phyloP scores from a whole-genome alignment of 2,888 invertebrate genomes.

The Thelaira solivaga region DNA sequence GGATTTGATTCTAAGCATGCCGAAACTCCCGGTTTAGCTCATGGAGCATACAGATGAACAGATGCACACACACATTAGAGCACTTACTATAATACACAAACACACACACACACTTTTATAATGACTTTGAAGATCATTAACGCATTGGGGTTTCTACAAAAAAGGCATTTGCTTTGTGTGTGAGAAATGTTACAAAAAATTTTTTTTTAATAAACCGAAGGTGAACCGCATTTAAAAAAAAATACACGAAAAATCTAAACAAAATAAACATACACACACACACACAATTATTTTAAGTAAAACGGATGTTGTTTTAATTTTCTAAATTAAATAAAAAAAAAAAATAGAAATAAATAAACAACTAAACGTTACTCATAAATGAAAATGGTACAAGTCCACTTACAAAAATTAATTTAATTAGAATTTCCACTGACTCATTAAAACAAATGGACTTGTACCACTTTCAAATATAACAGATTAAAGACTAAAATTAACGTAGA shows the following conservation, averaged over 20 bases:
- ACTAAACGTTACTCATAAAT: slow-evolving; percentile 6
- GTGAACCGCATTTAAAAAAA: slow-evolving; percentile 48
- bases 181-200: slow-evolving; percentile 34
- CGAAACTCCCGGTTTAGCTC: no score
- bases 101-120: slow-evolving; percentile 9
- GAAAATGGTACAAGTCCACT: no score
- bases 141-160: slow-evolving; percentile 60
- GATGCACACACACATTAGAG: no score
- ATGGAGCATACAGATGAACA: no score
- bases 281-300: slow-evolving; percentile 31
- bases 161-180: slow-evolving; percentile 48
- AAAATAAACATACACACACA: slow-evolving; percentile 1
- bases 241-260: background rate
- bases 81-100: background rate
- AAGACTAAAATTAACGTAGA: no score
- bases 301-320: slow-evolving; percentile 55
- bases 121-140: slow-evolving; percentile 65
- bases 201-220: slow-evolving; percentile 45
- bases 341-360: slow-evolving; percentile 14
- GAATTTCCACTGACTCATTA: no score
- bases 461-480: no score
- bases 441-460: no score
- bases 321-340: no score
- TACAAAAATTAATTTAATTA: no score
- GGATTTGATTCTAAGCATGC: no score